phyloP scores from a whole-genome alignment of 23 tunicate species.

The Ciona savignyi region DNA sequence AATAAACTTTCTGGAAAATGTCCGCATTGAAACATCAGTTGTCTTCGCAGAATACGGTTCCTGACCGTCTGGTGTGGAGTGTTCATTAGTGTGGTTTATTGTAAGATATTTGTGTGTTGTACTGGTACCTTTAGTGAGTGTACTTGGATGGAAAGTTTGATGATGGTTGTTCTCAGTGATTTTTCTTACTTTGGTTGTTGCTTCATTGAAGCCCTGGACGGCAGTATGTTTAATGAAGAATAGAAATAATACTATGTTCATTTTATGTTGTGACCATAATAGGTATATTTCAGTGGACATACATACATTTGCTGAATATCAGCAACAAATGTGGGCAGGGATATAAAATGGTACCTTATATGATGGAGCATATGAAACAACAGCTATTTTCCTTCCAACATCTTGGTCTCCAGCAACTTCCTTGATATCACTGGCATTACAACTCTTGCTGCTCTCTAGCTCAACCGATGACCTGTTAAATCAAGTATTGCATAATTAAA shows the following conservation, averaged over 20 bases:
- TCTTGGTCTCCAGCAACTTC: neutral
- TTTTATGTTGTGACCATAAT: neutral
- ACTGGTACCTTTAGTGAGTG: too few relatives aligned
- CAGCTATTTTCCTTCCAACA: neutral
- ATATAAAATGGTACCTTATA: too few relatives aligned
- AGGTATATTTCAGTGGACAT: neutral
- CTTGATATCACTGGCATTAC: neutral
- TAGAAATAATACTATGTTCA: neutral
- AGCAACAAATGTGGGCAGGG: too few relatives aligned
- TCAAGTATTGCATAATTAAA: too few relatives aligned
- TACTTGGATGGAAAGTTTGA: neutral
- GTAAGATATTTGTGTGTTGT: too few relatives aligned
- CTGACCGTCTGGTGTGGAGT: too few relatives aligned
- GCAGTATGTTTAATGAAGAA: neutral
- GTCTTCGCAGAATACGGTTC: too few relatives aligned
- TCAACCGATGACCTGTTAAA: neutral
- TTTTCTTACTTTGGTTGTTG: neutral
- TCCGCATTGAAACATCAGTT: too few relatives aligned
- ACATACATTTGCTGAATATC: too few relatives aligned
- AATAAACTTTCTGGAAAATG: too few relatives aligned
- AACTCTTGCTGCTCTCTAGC: neutral
- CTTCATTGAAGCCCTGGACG: neutral
- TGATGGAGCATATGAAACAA: neutral
- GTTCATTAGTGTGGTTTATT: too few relatives aligned
- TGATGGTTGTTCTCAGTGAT: neutral